phyloP scores from a whole-genome alignment of 2,888 invertebrate species.

The Globia sparganii region DNA sequence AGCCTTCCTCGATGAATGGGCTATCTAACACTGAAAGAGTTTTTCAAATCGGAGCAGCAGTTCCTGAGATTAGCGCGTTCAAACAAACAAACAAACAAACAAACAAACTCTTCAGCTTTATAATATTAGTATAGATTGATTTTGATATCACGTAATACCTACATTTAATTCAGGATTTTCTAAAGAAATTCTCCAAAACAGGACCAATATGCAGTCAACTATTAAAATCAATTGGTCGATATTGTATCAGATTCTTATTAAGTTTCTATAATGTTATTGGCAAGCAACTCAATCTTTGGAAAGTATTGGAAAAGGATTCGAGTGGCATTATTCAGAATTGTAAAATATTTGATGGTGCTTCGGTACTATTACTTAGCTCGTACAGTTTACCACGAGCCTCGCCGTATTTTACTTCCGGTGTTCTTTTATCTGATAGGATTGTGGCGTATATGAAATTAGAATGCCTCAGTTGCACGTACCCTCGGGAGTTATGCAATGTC shows the following conservation, averaged over 20 bases:
- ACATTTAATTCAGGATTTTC: neutral
- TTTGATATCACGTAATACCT: neutral
- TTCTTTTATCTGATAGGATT: slow-evolving; percentile 28
- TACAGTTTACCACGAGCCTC: neutral
- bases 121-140: no score
- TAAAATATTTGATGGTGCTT: slow-evolving; percentile 13
- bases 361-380: neutral
- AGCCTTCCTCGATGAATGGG: no score
- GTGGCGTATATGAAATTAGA: slow-evolving; percentile 43
- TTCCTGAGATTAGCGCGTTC: no score
- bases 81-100: no score
- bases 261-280: slow-evolving; percentile 15
- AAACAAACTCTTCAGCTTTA: no score
- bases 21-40: no score
- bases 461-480: slow-evolving; percentile 17
- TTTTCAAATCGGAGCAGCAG: no score
- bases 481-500: slow-evolving; percentile 40
- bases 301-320: slow-evolving; percentile 31
- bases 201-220: slow-evolving; percentile 4
- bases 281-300: slow-evolving; percentile 19
- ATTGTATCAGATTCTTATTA: slow-evolving; percentile 19
- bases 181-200: neutral
- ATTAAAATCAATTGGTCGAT: slow-evolving; percentile 9
- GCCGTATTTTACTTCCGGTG: slow-evolving; percentile 1
- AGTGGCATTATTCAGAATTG: slow-evolving; percentile 2